A percentile compares a stretch with the other conserved stretches of the same genome.
phyloP scores from a whole-genome alignment of 2,113 vertebrate species.

The Galbula dea region DNA sequence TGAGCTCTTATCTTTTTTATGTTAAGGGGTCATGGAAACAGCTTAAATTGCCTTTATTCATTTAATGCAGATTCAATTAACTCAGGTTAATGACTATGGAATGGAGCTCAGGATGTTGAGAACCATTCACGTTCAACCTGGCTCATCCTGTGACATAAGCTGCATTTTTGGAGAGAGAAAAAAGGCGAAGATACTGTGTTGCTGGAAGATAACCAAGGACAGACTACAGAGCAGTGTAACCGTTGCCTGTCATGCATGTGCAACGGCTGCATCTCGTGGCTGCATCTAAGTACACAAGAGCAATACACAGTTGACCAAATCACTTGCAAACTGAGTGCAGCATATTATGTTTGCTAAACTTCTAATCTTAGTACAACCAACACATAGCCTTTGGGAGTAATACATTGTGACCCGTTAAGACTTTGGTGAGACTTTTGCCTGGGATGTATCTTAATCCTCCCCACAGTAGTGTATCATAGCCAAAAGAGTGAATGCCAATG shows the following conservation, averaged over 20 bases:
- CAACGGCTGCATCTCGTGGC: neutral
- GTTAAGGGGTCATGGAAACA: neutral
- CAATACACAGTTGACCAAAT: neutral
- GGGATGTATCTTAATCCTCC: neutral
- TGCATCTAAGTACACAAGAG: neutral
- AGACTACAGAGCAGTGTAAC: neutral
- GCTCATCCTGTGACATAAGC: neutral
- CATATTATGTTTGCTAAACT: neutral
- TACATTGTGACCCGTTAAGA: neutral
- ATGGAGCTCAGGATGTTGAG: neutral
- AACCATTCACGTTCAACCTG: neutral
- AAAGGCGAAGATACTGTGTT: neutral
- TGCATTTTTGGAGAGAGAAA: neutral
- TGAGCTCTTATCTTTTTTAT: neutral
- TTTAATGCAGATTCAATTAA: constrained; percentile 27
- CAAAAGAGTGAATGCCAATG: neutral
- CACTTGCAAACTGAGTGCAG: neutral
- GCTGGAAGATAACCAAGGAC: neutral
- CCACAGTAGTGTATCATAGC: neutral
- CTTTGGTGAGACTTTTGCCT: neutral
- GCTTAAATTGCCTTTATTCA: neutral
- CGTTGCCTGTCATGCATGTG: neutral
- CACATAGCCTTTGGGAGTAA: neutral
- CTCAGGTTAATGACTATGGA: neutral
- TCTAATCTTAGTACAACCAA: neutral